A percentile compares a stretch with the other conserved stretches of the same genome.
phyloP scores from a whole-genome alignment of 2,888 invertebrate species.

The Cantharis nigra region DNA sequence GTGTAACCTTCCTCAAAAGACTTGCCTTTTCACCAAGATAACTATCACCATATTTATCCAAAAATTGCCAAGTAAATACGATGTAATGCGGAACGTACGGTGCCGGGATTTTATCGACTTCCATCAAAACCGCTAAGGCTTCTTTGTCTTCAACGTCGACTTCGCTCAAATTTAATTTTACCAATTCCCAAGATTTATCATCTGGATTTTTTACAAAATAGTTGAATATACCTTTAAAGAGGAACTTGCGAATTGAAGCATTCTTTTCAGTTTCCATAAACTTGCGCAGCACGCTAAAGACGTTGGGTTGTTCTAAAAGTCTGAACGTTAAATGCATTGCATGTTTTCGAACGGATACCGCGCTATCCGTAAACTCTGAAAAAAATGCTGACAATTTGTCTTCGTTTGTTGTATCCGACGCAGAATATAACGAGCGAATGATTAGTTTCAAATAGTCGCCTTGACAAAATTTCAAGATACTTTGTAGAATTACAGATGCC shows the following conservation, averaged over 20 bases:
- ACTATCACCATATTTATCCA: background rate
- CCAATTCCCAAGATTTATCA: constrained; percentile 10
- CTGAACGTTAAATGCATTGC: constrained; percentile 17
- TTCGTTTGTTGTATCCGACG: constrained; percentile 16
- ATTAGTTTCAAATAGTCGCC: constrained; percentile 19
- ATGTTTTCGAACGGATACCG: constrained; percentile 27
- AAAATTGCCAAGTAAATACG: constrained; percentile 7
- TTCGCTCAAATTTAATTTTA: background rate
- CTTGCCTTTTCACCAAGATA: background rate
- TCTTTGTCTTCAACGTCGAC: constrained; percentile 10
- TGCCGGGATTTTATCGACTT: constrained; percentile 1
- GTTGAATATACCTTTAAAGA: constrained; percentile 12
- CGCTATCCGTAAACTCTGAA: background rate
- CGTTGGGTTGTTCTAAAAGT: background rate
- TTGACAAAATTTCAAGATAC: constrained; percentile 16
- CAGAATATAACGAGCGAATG: constrained; percentile 9
- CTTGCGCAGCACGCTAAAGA: background rate
- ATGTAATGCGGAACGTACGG: constrained; percentile 5
- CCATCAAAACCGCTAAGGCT: constrained; percentile 11
- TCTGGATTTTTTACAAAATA: constrained; percentile 14
- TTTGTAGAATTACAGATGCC: constrained; percentile 2
- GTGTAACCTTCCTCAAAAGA: background rate
- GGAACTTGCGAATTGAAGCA: constrained; percentile 7
- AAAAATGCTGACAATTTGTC: constrained; percentile 10
- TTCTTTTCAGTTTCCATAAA: constrained; percentile 11